phyloP scores from a whole-genome alignment of 37 sponge, comb jelly and placozoan species.

The Cliona cf. orientalis region DNA sequence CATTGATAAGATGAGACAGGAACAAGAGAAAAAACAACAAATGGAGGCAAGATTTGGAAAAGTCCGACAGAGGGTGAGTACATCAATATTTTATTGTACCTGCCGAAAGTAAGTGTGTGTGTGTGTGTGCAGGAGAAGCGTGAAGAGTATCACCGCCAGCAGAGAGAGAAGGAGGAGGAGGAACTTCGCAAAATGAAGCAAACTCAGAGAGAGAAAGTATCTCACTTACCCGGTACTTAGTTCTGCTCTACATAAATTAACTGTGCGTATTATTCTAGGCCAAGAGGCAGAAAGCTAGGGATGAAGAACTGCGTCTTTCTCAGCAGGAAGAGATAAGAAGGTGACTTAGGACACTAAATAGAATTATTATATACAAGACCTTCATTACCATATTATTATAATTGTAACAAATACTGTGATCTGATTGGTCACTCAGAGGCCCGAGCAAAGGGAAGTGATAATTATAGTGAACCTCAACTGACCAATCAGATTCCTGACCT shows the following conservation, averaged over 20 bases:
- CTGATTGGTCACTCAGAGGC: no score
- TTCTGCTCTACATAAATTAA: no score
- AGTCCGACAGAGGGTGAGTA: conserved; percentile 21
- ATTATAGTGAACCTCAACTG: no score
- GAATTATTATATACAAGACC: no score
- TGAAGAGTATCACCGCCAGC: conserved; percentile 30
- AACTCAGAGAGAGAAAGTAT: conserved; percentile 57
- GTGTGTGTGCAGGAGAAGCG: conserved; percentile 72
- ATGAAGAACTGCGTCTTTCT: conserved; percentile 1
- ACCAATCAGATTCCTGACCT: no score
- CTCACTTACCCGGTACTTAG: no score
- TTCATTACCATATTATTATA: no score
- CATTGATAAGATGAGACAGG: conserved; percentile 10
- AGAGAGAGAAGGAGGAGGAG: conserved; percentile 46
- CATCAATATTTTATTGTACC: neutral
- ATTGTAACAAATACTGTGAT: no score
- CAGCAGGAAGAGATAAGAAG: conserved; percentile 19
- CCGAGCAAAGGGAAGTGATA: no score
- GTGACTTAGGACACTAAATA: neutral
- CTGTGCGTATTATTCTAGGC: conserved; percentile 14
- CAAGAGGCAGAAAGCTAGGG: neutral
- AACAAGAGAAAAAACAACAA: conserved; percentile 34
- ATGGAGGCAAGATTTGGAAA: conserved; percentile 29
- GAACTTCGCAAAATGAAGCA: conserved; percentile 48
- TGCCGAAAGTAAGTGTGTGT: neutral